Conservation (phyloP, 2,888 invertebrate genomes). For the Trissolcus japonicus region DNA sequence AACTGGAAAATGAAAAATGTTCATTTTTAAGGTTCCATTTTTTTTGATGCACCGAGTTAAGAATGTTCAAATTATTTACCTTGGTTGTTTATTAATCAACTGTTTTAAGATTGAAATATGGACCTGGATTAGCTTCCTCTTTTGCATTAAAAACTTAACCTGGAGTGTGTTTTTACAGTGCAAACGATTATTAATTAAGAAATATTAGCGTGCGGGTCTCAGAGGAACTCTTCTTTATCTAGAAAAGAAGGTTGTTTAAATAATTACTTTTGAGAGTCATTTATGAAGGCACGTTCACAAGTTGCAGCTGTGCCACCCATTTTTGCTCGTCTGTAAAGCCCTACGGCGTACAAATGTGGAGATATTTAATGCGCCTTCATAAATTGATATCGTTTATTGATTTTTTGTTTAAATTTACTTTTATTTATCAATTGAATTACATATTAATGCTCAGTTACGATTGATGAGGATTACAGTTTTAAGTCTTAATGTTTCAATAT, state of each 20-base stretch:
- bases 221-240: constrained; percentile 50
- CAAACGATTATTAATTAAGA: constrained; percentile 25
- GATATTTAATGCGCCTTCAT: too few relatives aligned
- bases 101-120: constrained; percentile 19
- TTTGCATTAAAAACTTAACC: constrained; percentile 37
- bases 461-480: constrained; percentile 32
- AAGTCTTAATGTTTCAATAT: too few relatives aligned
- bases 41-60: too few relatives aligned
- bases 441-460: constrained; percentile 16
- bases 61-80: constrained; percentile 20
- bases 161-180: constrained; percentile 30
- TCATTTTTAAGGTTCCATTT: too few relatives aligned
- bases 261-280: constrained; percentile 45
- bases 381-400: too few relatives aligned
- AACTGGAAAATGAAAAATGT: too few relatives aligned
- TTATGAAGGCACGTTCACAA: constrained; percentile 31
- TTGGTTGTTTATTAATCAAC: constrained; percentile 30
- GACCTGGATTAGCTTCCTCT: constrained; percentile 45
- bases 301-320: constrained; percentile 8
- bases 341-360: too few relatives aligned
- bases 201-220: constrained; percentile 41
- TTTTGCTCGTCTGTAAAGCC: too few relatives aligned
- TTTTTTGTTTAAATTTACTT: too few relatives aligned
- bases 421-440: too few relatives aligned
- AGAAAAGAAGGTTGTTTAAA: constrained; percentile 49